A percentile compares a stretch with the other conserved stretches of the same genome.
Evolutionary conservation across 2,113 vertebrate species (phyloP).

Genomic region (Dipodomys ordii): DNA sequence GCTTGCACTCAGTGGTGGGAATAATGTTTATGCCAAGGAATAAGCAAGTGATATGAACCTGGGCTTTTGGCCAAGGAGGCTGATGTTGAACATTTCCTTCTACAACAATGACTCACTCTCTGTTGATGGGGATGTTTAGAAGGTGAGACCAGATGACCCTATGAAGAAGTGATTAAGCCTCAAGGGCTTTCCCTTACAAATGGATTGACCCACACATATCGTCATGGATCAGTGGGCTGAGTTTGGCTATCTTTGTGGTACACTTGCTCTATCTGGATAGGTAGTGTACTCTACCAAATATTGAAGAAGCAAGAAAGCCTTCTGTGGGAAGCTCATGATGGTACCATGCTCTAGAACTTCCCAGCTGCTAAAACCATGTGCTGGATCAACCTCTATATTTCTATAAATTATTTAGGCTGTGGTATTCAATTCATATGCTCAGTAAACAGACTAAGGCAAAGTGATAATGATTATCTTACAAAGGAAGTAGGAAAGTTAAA

Average conservation of each 20-base stretch:
- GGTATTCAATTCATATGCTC: neutral
- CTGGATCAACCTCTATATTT: neutral
- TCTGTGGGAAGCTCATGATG: neutral
- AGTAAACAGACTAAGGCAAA: neutral
- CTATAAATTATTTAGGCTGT: neutral
- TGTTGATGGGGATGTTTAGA: neutral
- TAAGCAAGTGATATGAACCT: rapidly evolving
- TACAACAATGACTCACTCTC: neutral
- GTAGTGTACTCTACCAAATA: neutral
- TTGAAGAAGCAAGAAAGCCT: neutral
- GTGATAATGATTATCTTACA: neutral
- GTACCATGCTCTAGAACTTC: neutral
- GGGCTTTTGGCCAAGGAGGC: neutral
- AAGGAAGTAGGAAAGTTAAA: neutral
- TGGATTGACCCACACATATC: neutral
- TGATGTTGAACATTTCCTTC: neutral
- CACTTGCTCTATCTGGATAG: neutral
- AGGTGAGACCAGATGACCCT: neutral
- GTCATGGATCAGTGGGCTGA: neutral
- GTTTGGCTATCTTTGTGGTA: neutral
- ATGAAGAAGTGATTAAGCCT: neutral
- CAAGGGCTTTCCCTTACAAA: neutral
- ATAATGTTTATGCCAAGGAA: neutral
- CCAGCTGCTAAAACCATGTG: neutral
- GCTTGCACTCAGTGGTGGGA: neutral